Base-by-base conservation (phyloP, 1,140 invertebrate genomes). In the Sitobion miscanthi region DNA sequence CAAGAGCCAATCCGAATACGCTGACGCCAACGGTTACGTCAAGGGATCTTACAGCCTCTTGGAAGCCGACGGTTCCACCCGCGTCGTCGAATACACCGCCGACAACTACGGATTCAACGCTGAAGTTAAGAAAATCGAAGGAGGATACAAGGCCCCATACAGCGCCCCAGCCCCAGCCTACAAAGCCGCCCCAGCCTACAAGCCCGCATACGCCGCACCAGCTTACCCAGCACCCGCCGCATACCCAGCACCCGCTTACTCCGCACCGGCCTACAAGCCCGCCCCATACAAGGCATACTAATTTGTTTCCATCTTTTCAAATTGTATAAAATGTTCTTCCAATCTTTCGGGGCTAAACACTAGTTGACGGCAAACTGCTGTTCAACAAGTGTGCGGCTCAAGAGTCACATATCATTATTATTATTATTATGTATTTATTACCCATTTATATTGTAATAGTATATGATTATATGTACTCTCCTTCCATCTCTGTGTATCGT, bases 31-130 rank as follows among this genome's bases (percentile, higher is more conserved):
- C 92, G 91, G 91, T 52, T 92, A 93, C 30, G 94, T 95, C 38
- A 94, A 94, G 49, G 95, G 95, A 93, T 85, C 88, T 8, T 94
- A 94, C 93, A 94, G 93, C 82, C 95, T 96, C 2, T 95, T 96
- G 0, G 96, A 96, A 94, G 95, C 96, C 11, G 96, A 96, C 8
- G 96, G 96, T 35, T 96, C 96, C 14, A 96, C 96, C 94, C 95
- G 96, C 52, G 96, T 96, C 52, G 95, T 96, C 23, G 94, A 95
- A 87, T 95, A 96, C 94, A 94, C 94, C 93, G 95, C 95, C 25
- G 95, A 96, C 93, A 94, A 94, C 95, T 95, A 94, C 85, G 94
- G 94, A 47, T 95, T 95, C 94, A 94, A 94, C 93, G 94, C 94
- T 47, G 93, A 94, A 57, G 94, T 94, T 38, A 93, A 93, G 87